These are phyloP conservation scores for Dryomyza anilis DNA, from an alignment of 2,888 invertebrate species.

Conservation along the genomic window DNA sequence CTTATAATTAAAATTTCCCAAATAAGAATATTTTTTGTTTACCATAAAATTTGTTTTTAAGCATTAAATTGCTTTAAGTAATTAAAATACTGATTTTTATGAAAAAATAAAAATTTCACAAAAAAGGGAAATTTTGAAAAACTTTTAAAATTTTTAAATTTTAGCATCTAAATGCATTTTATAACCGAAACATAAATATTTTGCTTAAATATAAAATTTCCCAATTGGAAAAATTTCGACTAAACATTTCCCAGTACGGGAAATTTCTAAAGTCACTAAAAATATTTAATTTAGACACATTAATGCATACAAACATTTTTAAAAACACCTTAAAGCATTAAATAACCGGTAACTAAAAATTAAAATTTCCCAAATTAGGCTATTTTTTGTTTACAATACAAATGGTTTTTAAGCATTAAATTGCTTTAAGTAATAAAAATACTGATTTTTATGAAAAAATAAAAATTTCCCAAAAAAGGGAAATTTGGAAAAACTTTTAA, in stretches of 20 bases:
- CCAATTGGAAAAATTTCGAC: neutral
- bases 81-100: too few species aligned
- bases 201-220: neutral
- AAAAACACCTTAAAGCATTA: neutral
- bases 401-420: neutral
- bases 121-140: too few species aligned
- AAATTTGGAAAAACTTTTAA: neutral
- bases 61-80: neutral
- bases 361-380: neutral
- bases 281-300: too few species aligned
- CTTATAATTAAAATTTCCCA: neutral
- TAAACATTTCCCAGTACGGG: neutral
- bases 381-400: too few species aligned
- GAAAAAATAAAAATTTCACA: neutral
- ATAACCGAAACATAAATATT: neutral
- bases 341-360: neutral
- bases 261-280: too few species aligned
- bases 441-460: too few species aligned
- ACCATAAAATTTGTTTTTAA: neutral
- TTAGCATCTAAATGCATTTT: neutral
- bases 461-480: neutral
- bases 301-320: too few species aligned
- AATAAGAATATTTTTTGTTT: neutral
- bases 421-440: neutral
- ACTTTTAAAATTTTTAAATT: neutral